Conservation (phyloP, 2,113 vertebrate genomes). For the Callipepla californica region DNA sequence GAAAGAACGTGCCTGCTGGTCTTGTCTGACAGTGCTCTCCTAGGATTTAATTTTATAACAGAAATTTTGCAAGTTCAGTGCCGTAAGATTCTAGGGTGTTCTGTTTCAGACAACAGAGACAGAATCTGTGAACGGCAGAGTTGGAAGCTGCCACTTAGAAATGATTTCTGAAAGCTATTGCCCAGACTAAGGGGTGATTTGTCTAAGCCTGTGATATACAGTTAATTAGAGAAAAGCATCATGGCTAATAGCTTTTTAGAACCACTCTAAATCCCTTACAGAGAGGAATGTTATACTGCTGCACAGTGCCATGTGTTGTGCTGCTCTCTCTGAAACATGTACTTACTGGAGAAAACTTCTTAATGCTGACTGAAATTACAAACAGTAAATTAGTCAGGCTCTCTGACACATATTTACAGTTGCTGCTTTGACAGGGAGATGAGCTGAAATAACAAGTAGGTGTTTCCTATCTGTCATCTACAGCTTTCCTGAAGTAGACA, state of each 20-base stretch:
- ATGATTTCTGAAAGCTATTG: slow-evolving; percentile 59
- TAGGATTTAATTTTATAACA: slow-evolving; percentile 3
- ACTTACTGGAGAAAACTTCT: slow-evolving; percentile 55
- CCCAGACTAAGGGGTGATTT: slow-evolving; percentile 47
- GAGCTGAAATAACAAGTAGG: neutral
- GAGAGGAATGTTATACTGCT: slow-evolving; percentile 55
- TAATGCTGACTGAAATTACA: neutral
- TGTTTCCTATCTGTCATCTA: neutral
- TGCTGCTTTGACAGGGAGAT: neutral
- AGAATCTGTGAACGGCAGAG: slow-evolving; percentile 47
- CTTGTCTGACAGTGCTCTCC: neutral
- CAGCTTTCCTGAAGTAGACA: neutral
- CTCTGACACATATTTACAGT: slow-evolving; percentile 22
- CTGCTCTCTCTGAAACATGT: slow-evolving; percentile 13
- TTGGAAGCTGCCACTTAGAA: slow-evolving; percentile 65
- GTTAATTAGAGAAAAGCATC: slow-evolving; percentile 69
- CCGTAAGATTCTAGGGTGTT: slow-evolving; percentile 2
- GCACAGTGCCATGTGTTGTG: slow-evolving; percentile 57
- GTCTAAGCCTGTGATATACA: slow-evolving; percentile 54
- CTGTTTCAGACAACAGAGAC: slow-evolving; percentile 46
- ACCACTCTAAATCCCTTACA: slow-evolving; percentile 54
- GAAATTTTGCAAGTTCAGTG: slow-evolving; percentile 30
- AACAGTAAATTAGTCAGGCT: neutral
- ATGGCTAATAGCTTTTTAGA: slow-evolving; percentile 70
- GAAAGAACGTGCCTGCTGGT: neutral